phyloP scores from a whole-genome alignment of 2,888 invertebrate species.

The Itoplectis maculator region DNA sequence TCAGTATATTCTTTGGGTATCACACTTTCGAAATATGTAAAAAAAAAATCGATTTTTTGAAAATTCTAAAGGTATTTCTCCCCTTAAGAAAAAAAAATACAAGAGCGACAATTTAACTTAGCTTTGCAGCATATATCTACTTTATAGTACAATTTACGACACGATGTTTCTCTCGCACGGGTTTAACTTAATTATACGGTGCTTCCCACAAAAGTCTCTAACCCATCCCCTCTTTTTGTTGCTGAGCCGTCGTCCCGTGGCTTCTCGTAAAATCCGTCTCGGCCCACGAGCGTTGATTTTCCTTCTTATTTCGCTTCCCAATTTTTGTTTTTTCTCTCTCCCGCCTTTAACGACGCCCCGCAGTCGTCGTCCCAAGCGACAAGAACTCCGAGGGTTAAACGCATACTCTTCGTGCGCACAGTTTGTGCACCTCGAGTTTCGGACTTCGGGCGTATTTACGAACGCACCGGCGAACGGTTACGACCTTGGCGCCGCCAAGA shows the following conservation, averaged over 20 bases:
- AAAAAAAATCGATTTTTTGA: too few relatives aligned
- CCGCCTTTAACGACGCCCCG: conserved; percentile 25
- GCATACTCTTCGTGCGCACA: neutral
- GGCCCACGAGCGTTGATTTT: conserved; percentile 15
- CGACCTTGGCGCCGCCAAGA: conserved; percentile 70
- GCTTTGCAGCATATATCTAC: conserved; percentile 13
- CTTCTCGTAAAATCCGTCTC: conserved; percentile 50
- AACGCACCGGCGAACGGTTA: conserved; percentile 15
- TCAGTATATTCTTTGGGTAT: too few relatives aligned
- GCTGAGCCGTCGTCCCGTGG: conserved; percentile 45
- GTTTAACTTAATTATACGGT: conserved; percentile 58
- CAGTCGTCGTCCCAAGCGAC: neutral
- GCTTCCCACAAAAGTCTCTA: neutral
- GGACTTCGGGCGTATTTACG: conserved; percentile 14
- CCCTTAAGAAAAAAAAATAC: too few relatives aligned
- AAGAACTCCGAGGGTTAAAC: conserved; percentile 19
- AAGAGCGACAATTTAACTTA: neutral
- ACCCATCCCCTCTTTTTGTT: neutral
- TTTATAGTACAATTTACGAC: conserved; percentile 48
- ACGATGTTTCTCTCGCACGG: conserved; percentile 36
- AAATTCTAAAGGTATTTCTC: too few relatives aligned
- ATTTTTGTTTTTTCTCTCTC: conserved; percentile 12
- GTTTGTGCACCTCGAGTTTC: neutral
- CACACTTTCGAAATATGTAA: too few relatives aligned
- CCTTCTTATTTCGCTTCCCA: conserved; percentile 27